Conservation (phyloP, 2,888 invertebrate genomes). For the Cryptocephalus moraei region DNA sequence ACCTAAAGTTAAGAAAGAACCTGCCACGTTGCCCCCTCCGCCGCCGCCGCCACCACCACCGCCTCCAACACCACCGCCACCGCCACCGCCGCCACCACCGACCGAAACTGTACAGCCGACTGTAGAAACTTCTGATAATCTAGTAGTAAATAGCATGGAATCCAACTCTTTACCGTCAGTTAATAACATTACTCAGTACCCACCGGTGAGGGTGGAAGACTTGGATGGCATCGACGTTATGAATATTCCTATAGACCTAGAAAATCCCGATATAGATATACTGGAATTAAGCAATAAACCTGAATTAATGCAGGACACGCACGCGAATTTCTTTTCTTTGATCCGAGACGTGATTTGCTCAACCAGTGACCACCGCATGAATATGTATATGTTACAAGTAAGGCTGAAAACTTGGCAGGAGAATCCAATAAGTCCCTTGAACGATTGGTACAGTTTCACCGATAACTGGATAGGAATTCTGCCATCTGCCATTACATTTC, state of each 20-base stretch:
- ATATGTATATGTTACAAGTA: constrained; percentile 63
- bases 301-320: constrained; percentile 68
- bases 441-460: constrained; percentile 63
- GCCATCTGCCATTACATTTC: constrained; percentile 70
- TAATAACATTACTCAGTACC: not conserved
- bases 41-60: constrained; percentile 4
- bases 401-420: constrained; percentile 63
- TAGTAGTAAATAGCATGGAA: not conserved
- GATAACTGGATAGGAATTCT: constrained; percentile 67
- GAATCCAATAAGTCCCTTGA: constrained; percentile 71
- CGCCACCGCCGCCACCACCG: not conserved
- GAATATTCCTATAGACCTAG: constrained; percentile 65
- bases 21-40: constrained; percentile 5
- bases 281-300: constrained; percentile 43
- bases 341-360: constrained; percentile 82
- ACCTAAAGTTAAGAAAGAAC: constrained; percentile 12
- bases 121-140: not conserved
- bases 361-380: constrained; percentile 74
- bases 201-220: constrained; percentile 41
- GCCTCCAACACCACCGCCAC: constrained; percentile 3
- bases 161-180: not conserved
- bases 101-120: not conserved
- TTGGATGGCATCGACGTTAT: constrained; percentile 62
- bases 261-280: constrained; percentile 45
- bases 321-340: constrained; percentile 77